Conservation (phyloP, 1,140 invertebrate genomes). For the Achroia grisella region DNA sequence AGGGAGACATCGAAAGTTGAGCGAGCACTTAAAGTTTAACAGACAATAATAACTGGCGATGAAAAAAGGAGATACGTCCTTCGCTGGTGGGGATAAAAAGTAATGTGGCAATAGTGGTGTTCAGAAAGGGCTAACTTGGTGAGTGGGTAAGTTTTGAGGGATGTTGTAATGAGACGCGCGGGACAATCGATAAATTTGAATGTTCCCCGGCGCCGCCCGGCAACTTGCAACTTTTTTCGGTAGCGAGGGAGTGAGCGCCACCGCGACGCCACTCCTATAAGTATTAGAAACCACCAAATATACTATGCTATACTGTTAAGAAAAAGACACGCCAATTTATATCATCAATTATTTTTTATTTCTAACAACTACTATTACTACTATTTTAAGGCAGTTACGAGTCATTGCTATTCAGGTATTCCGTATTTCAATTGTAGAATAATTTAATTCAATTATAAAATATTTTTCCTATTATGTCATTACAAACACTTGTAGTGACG, state of each 20-base stretch:
- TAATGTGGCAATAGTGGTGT: constrained; percentile 53
- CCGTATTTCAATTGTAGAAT: too few relatives aligned
- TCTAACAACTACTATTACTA: constrained; percentile 4
- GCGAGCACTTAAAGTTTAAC: constrained; percentile 71
- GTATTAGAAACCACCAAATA: constrained; percentile 3
- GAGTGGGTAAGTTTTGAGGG: constrained; percentile 62
- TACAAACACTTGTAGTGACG: too few relatives aligned
- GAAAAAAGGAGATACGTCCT: constrained; percentile 54
- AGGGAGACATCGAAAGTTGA: constrained; percentile 69
- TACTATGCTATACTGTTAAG: constrained; percentile 1
- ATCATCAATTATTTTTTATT: too few relatives aligned
- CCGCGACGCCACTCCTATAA: constrained; percentile 41
- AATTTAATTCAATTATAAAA: too few relatives aligned
- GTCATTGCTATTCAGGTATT: too few relatives aligned
- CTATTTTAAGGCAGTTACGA: too few relatives aligned
- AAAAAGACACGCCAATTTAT: too few relatives aligned
- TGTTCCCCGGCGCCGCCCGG: constrained; percentile 62
- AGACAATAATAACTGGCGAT: constrained; percentile 67
- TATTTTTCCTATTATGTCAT: too few relatives aligned
- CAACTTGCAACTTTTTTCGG: constrained; percentile 71
- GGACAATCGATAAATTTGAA: constrained; percentile 73
- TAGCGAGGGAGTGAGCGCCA: constrained; percentile 56
- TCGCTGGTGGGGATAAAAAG: constrained; percentile 50
- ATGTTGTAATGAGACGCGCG: constrained; percentile 61
- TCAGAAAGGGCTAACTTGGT: constrained; percentile 60